These are phyloP conservation scores for Turritopsis rubra DNA, from an alignment of 30 jellyfish, hydroid and myxozoan genomes.

Conservation along the genomic window DNA sequence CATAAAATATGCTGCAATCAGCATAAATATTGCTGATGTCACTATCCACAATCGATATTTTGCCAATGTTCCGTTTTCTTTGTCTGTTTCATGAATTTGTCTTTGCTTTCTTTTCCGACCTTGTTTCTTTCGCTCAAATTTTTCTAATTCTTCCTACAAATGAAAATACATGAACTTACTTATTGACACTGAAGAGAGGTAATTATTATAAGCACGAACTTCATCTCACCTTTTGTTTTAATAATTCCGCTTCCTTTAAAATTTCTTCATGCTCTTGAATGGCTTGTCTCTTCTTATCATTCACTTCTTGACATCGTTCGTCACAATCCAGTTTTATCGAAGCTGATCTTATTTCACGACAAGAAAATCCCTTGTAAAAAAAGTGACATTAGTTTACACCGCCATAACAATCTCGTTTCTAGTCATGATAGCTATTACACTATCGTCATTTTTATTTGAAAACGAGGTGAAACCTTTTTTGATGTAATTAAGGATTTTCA, in stretches of 20 bases:
- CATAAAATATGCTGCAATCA: not conserved
- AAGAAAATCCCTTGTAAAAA: slow-evolving; percentile 51
- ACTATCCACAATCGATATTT: not conserved
- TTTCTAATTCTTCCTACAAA: slow-evolving; percentile 68
- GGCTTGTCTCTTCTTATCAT: slow-evolving; percentile 29
- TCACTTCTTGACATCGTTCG: slow-evolving; percentile 53
- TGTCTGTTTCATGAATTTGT: slow-evolving; percentile 26
- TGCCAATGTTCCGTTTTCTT: not conserved
- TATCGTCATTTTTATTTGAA: no score
- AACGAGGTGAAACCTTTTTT: no score
- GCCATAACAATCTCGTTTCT: not conserved
- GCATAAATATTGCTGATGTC: not conserved
- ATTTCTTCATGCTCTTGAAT: slow-evolving; percentile 39
- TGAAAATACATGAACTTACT: not conserved
- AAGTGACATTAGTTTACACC: not conserved
- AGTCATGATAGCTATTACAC: no score
- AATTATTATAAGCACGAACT: not conserved
- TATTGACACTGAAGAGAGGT: not conserved
- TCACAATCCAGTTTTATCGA: slow-evolving; percentile 50
- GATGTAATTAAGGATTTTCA: no score
- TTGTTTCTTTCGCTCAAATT: slow-evolving; percentile 57
- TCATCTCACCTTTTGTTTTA: slow-evolving; percentile 49
- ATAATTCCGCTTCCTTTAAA: slow-evolving; percentile 46
- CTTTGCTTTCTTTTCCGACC: slow-evolving; percentile 69
- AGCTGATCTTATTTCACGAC: slow-evolving; percentile 31